Evolutionary conservation across 2,888 invertebrate species (phyloP).

Genomic region (Nephrotoma flavescens): DNA sequence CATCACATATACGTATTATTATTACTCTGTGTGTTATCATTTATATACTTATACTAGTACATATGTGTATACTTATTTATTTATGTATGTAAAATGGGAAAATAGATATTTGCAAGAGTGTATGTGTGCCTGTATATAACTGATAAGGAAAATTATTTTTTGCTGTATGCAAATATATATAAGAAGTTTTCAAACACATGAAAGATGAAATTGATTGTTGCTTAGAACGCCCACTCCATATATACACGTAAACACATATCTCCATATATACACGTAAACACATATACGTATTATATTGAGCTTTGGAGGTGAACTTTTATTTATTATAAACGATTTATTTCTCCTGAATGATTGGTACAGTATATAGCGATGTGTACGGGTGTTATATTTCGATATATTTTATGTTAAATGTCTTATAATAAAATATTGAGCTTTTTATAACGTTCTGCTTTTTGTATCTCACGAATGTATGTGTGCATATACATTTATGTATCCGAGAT

Average conservation of each 20-base stretch:
- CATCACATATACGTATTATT: background rate
- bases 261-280: background rate
- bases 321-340: background rate
- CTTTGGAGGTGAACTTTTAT: background rate
- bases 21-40: background rate
- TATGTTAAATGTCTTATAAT: background rate
- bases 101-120: background rate
- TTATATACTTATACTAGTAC: no score
- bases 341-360: background rate
- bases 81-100: background rate
- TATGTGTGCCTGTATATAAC: background rate
- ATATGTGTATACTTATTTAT: background rate
- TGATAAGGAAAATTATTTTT: background rate
- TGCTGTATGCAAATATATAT: background rate
- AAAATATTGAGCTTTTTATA: background rate
- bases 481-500: background rate
- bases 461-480: background rate
- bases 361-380: background rate
- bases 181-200: background rate
- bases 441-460: background rate
- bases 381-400: background rate
- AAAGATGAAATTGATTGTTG: background rate
- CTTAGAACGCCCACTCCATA: background rate
- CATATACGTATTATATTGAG: background rate
- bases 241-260: background rate